Percentiles rank a stretch among this genome's conserved stretches.
phyloP scores from a whole-genome alignment of 1,140 invertebrate species.

The Cydia fagiglandana region DNA sequence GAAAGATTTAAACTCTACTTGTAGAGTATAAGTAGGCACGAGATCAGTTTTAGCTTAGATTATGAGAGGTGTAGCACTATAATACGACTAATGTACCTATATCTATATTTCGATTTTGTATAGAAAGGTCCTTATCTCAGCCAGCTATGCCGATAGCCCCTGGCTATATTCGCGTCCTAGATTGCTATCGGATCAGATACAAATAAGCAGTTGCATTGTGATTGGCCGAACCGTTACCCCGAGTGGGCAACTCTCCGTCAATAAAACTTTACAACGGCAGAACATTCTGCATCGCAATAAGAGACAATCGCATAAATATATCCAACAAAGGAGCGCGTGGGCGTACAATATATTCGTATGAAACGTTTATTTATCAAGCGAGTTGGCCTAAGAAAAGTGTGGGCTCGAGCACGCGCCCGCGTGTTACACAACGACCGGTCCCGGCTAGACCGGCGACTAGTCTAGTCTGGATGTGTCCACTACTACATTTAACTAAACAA shows the following conservation, averaged over 20 bases:
- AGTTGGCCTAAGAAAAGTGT: slow-evolving; percentile 1
- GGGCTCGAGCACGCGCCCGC: slow-evolving; percentile 17
- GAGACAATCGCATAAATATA: slow-evolving; percentile 31
- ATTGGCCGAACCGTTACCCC: slow-evolving; percentile 25
- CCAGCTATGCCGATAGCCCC: slow-evolving; percentile 17
- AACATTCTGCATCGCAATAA: slow-evolving; percentile 30
- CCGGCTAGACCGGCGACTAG: slow-evolving; percentile 27
- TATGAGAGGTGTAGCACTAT: background rate
- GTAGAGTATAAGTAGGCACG: background rate
- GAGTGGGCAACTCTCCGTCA: slow-evolving; percentile 22
- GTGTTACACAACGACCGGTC: slow-evolving; percentile 34
- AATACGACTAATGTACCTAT: background rate
- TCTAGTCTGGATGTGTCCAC: slow-evolving; percentile 30
- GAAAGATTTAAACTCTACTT: background rate
- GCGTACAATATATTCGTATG: slow-evolving; percentile 29
- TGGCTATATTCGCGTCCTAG: slow-evolving; percentile 20
- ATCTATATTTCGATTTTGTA: background rate
- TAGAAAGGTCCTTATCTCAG: slow-evolving; percentile 10
- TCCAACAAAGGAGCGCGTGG: slow-evolving; percentile 22
- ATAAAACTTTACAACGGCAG: slow-evolving; percentile 26
- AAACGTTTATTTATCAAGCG: slow-evolving; percentile 24
- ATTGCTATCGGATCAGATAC: slow-evolving; percentile 27
- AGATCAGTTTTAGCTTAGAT: background rate
- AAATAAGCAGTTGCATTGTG: slow-evolving; percentile 34
- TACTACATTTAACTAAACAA: slow-evolving; percentile 32